These are phyloP conservation scores for Folsomia manolachei DNA, from an alignment of 2,888 invertebrate genomes.

Conservation along the genomic window DNA sequence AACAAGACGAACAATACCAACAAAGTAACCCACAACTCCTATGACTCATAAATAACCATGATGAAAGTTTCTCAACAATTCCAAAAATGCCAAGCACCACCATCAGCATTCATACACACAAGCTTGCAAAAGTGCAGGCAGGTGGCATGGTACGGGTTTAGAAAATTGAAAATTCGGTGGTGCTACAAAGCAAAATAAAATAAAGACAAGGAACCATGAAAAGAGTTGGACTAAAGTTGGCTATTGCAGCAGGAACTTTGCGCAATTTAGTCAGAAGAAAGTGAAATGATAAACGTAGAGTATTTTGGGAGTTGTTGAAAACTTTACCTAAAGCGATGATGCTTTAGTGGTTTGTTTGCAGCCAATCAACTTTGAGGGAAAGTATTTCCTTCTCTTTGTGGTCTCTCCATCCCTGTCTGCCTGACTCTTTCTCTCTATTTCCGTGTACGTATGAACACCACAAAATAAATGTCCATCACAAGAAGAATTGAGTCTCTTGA, in stretches of 20 bases:
- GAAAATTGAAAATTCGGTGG: not conserved
- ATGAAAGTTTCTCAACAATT: not conserved
- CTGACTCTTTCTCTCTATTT: conserved; percentile 5
- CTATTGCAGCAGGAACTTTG: not conserved
- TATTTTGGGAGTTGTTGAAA: conserved; percentile 34
- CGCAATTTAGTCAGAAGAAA: not conserved
- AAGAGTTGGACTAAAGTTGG: no score
- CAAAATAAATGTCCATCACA: conserved; percentile 5
- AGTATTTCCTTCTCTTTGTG: not conserved
- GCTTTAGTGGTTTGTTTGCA: conserved; percentile 19
- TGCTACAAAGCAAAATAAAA: not conserved
- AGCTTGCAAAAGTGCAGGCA: not conserved
- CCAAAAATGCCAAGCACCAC: not conserved
- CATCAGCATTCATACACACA: not conserved
- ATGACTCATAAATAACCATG: no score
- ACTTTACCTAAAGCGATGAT: conserved; percentile 31
- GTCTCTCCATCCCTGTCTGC: not conserved
- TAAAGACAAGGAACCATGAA: no score
- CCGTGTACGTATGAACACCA: not conserved
- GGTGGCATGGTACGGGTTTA: not conserved
- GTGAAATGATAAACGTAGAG: conserved; percentile 10
- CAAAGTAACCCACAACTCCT: no score
- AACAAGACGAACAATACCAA: no score
- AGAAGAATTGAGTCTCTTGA: conserved; percentile 23
- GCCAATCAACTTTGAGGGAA: conserved; percentile 18